A percentile compares a stretch with the other conserved stretches of the same genome.
These are phyloP conservation scores for Phasia obesa DNA, from an alignment of 2,888 invertebrate genomes.

Conservation along the genomic window DNA sequence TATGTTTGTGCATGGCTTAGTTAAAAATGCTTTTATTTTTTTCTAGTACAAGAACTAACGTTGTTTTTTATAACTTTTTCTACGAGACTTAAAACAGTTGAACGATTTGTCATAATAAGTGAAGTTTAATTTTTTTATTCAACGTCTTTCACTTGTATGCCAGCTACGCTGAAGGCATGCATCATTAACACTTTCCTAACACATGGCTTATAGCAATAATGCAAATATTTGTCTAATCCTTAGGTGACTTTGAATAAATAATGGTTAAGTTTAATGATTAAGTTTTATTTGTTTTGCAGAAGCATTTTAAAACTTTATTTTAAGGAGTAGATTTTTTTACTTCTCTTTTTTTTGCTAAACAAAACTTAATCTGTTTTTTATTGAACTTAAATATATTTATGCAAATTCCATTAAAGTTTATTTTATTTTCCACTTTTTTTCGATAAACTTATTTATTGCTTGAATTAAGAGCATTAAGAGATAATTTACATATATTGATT, in stretches of 20 bases:
- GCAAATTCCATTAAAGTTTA: neutral
- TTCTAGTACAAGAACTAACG: neutral
- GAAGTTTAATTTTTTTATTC: neutral
- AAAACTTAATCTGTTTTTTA: no score
- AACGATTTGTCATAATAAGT: neutral
- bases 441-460: neutral
- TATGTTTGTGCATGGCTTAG: no score
- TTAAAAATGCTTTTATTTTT: neutral
- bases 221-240: conserved; percentile 19
- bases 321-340: neutral
- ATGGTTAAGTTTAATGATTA: conserved; percentile 45
- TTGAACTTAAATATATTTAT: neutral
- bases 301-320: conserved; percentile 18
- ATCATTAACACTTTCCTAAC: neutral
- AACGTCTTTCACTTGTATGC: neutral
- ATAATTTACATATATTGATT: conserved; percentile 40
- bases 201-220: neutral
- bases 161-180: no score
- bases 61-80: neutral
- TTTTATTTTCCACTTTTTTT: conserved; percentile 11
- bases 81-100: neutral
- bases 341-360: neutral
- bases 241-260: conserved; percentile 48
- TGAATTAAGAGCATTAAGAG: neutral
- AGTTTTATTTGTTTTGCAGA: conserved; percentile 36